Evolutionary conservation across 2,888 invertebrate genomes (phyloP).

Genomic region (Petrolisthes cinctipes): DNA sequence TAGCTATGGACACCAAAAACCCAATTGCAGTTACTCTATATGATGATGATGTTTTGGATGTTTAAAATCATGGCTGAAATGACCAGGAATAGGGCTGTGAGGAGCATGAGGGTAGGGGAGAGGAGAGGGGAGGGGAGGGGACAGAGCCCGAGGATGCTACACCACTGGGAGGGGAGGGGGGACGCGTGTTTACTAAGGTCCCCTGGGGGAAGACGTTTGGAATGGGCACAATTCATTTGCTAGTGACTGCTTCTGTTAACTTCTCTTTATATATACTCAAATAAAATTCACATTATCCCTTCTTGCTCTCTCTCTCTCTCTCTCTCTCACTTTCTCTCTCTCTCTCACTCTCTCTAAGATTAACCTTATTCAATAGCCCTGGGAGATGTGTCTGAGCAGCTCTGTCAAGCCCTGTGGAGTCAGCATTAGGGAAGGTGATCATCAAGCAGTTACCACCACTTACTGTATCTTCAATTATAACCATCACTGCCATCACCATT

Average conservation of each 20-base stretch:
- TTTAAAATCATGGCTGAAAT: background rate
- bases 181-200: slow-evolving; percentile 35
- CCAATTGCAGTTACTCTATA: no score
- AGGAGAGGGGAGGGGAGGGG: slow-evolving; percentile 44
- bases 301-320: slow-evolving; percentile 1
- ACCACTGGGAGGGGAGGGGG: slow-evolving; percentile 30
- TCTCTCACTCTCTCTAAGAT: slow-evolving; percentile 16
- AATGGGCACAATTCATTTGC: slow-evolving; percentile 59
- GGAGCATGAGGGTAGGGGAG: slow-evolving; percentile 31
- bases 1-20: no score
- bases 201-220: slow-evolving; percentile 60
- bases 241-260: slow-evolving; percentile 35
- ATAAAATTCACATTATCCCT: slow-evolving; percentile 46
- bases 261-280: slow-evolving; percentile 44
- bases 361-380: slow-evolving; percentile 61
- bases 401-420: slow-evolving; percentile 32
- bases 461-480: background rate
- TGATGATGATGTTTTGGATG: no score
- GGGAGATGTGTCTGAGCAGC: slow-evolving; percentile 48
- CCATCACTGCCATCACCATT: no score
- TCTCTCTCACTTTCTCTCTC: background rate
- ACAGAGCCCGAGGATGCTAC: slow-evolving; percentile 38
- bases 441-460: slow-evolving; percentile 15
- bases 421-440: slow-evolving; percentile 5
- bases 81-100: slow-evolving; percentile 28